Evolutionary conservation across 1,140 invertebrate genomes (phyloP).

Genomic region (Zaprionus ghesquierei): DNA sequence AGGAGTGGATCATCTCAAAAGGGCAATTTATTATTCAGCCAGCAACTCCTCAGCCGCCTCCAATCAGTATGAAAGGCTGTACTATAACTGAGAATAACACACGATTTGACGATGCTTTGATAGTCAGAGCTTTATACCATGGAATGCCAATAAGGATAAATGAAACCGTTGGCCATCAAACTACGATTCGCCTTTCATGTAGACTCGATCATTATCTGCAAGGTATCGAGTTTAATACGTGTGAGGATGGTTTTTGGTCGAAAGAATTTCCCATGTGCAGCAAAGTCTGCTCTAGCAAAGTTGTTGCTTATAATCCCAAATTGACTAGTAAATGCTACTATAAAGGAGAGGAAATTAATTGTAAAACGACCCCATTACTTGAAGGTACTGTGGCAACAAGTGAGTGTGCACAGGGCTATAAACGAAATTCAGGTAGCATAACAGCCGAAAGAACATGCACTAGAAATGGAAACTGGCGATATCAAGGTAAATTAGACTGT

Average conservation of each 20-base stretch:
- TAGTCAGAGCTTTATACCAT: not conserved
- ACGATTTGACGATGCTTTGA: too few relatives aligned
- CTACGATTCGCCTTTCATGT: conserved; percentile 11
- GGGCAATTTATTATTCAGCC: not conserved
- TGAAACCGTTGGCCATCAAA: not conserved
- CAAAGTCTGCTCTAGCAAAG: not conserved
- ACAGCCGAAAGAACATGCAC: not conserved
- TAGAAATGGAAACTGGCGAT: not conserved
- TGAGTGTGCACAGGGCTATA: conserved; percentile 30
- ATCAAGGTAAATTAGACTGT: not conserved
- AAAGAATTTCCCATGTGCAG: conserved; percentile 8
- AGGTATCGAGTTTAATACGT: conserved; percentile 17
- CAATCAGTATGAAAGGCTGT: not conserved
- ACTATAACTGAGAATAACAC: not conserved
- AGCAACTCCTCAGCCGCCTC: not conserved
- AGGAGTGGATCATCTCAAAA: not conserved
- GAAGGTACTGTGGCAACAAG: conserved; percentile 1
- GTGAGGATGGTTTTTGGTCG: conserved; percentile 29
- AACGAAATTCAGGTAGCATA: rapidly evolving
- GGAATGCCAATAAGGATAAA: not conserved
- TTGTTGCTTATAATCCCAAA: conserved; percentile 7
- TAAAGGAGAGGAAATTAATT: not conserved
- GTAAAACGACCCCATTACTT: not conserved
- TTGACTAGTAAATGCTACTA: conserved; percentile 5
- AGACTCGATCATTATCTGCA: rapidly evolving